A percentile compares a stretch with the other conserved stretches of the same genome.
Evolutionary conservation across 1,140 invertebrate species (phyloP).

Genomic region (Armadillidium nasatum): DNA sequence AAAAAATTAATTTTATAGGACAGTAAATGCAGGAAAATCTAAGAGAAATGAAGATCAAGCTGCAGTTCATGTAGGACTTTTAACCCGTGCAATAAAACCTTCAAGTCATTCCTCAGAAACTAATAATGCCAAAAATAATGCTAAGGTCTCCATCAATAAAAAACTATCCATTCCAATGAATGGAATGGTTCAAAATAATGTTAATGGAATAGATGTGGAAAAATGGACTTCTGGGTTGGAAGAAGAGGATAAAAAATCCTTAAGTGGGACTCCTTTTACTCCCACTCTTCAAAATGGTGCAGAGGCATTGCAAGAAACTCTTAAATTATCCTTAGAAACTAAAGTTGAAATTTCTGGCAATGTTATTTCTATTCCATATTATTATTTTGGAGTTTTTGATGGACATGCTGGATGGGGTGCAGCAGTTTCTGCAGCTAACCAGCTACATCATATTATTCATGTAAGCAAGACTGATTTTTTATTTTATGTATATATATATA

Average conservation of each 20-base stretch:
- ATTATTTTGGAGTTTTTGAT: slow-evolving; percentile 81
- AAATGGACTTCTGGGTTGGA: background rate
- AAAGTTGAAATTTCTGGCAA: slow-evolving; percentile 8
- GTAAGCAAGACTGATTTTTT: slow-evolving; percentile 56
- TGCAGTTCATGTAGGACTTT: slow-evolving; percentile 51
- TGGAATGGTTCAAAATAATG: background rate
- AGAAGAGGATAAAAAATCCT: background rate
- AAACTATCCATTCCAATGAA: background rate
- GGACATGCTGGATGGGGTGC: slow-evolving; percentile 80
- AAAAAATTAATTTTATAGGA: slow-evolving; percentile 46
- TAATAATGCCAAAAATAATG: background rate
- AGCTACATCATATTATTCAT: slow-evolving; percentile 73
- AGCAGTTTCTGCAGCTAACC: slow-evolving; percentile 69
- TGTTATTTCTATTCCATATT: slow-evolving; percentile 55
- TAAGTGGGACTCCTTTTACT: background rate
- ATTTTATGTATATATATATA: background rate
- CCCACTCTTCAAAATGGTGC: background rate
- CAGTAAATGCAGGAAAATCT: slow-evolving; percentile 73
- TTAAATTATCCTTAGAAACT: slow-evolving; percentile 42
- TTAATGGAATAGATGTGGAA: background rate
- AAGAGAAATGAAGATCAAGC: slow-evolving; percentile 76
- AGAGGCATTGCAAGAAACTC: slow-evolving; percentile 19
- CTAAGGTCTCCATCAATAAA: background rate
- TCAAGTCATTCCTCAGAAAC: background rate
- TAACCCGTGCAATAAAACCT: slow-evolving; percentile 33